A percentile compares a stretch with the other conserved stretches of the same genome.
These are phyloP conservation scores for Parnassius glacialis DNA, from an alignment of 2,888 invertebrate genomes.

Conservation along the genomic window DNA sequence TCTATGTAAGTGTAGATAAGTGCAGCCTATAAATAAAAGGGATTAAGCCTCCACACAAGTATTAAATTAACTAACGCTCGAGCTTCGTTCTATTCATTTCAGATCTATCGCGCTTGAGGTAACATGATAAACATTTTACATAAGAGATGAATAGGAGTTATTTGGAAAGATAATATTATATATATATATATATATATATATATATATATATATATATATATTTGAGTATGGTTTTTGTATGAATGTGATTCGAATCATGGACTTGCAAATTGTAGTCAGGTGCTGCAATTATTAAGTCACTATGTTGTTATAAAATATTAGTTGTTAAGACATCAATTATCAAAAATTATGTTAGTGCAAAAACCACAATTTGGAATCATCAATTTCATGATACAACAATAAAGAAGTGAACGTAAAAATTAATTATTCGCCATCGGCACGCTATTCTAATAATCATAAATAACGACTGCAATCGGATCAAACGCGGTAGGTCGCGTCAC, in stretches of 20 bases:
- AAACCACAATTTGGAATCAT: slow-evolving; percentile 50
- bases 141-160: slow-evolving; percentile 14
- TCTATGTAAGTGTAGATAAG: background rate
- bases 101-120: slow-evolving; percentile 18
- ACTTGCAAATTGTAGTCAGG: too few species aligned
- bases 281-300: too few species aligned
- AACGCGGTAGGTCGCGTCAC: slow-evolving; percentile 69
- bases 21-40: slow-evolving; percentile 29
- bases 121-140: slow-evolving; percentile 10
- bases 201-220: background rate
- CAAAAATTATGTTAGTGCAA: slow-evolving; percentile 29
- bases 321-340: slow-evolving; percentile 32
- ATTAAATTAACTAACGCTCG: slow-evolving; percentile 26
- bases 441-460: slow-evolving; percentile 79
- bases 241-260: too few species aligned
- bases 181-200: background rate
- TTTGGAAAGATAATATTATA: slow-evolving; percentile 11
- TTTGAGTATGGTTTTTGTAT: background rate
- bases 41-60: slow-evolving; percentile 31
- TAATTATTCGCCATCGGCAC: slow-evolving; percentile 74
- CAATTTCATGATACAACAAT: slow-evolving; percentile 60
- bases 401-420: slow-evolving; percentile 73
- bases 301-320: too few species aligned
- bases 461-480: slow-evolving; percentile 75
- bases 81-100: slow-evolving; percentile 23